Evolutionary conservation across 2,797 vertebrate species (phyloP).

Genomic region (Argyrosomus regius): DNA sequence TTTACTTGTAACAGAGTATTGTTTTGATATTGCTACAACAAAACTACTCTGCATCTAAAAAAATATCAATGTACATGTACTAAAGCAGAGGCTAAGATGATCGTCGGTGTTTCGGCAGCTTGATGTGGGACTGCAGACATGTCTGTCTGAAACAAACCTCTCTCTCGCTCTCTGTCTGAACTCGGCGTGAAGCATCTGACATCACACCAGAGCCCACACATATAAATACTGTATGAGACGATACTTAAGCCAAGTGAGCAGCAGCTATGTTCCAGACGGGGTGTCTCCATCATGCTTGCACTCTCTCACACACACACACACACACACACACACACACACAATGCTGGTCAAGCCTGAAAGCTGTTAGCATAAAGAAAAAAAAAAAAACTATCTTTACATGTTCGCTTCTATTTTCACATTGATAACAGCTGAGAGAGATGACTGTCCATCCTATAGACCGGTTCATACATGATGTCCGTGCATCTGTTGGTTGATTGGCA

Average conservation of each 20-base stretch:
- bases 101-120: slow-evolving; percentile 35
- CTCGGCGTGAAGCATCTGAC: slow-evolving; percentile 58
- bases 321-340: slow-evolving; percentile 9
- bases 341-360: slow-evolving; percentile 26
- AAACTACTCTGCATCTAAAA: too few relatives aligned
- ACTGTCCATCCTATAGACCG: not conserved
- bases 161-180: not conserved
- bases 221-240: slow-evolving; percentile 62
- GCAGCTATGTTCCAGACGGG: slow-evolving; percentile 69
- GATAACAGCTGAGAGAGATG: slow-evolving; percentile 13
- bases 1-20: not conserved
- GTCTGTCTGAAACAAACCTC: slow-evolving; percentile 37
- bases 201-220: slow-evolving; percentile 68
- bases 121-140: slow-evolving; percentile 36
- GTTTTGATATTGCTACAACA: not conserved
- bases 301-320: slow-evolving; percentile 28
- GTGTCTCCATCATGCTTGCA: slow-evolving; percentile 55
- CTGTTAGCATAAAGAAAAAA: not conserved
- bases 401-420: slow-evolving; percentile 20
- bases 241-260: slow-evolving; percentile 72
- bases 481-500: not conserved
- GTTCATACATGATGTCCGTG: slow-evolving; percentile 6
- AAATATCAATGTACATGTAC: not conserved
- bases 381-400: slow-evolving; percentile 19
- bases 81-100: not conserved